Evolutionary conservation across 2,113 vertebrate species (phyloP).

Genomic region (Tachysurus fulvidraco): DNA sequence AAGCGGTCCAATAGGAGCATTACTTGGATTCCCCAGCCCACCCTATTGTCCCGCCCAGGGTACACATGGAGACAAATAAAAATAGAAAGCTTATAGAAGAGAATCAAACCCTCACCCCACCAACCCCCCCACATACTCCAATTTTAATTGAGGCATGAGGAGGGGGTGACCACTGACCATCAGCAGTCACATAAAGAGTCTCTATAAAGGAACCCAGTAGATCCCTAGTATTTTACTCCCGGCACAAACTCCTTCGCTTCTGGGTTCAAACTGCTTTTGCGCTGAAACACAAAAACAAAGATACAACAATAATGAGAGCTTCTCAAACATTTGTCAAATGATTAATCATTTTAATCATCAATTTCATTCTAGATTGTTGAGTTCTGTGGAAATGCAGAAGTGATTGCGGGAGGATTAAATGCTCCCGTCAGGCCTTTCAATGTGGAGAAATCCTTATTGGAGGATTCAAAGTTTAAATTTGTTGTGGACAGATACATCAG

Average conservation of each 20-base stretch:
- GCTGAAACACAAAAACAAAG: slow-evolving; percentile 64
- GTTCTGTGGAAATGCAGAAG: background rate
- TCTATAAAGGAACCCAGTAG: slow-evolving; percentile 49
- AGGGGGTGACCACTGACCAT: slow-evolving; percentile 51
- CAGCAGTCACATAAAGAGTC: slow-evolving; percentile 57
- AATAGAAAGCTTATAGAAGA: slow-evolving; percentile 60
- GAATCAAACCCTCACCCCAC: slow-evolving; percentile 49
- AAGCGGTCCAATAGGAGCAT: slow-evolving; percentile 47
- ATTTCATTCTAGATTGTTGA: background rate
- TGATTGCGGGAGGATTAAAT: background rate
- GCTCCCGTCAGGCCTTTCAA: background rate
- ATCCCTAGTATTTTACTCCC: slow-evolving; percentile 82
- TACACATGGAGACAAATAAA: slow-evolving; percentile 54
- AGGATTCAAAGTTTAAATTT: background rate
- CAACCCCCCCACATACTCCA: slow-evolving; percentile 45
- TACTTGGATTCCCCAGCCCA: slow-evolving; percentile 45
- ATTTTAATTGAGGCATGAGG: slow-evolving; percentile 49
- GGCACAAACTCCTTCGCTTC: slow-evolving; percentile 88
- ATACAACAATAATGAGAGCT: background rate
- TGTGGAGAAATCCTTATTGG: background rate
- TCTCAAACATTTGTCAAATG: background rate
- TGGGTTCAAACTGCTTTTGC: slow-evolving; percentile 86
- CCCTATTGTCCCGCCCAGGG: slow-evolving; percentile 28
- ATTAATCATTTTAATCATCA: background rate
- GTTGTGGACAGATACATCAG: background rate